Conservation (phyloP, 2,888 invertebrate genomes). For the Trachelus tabidus region DNA sequence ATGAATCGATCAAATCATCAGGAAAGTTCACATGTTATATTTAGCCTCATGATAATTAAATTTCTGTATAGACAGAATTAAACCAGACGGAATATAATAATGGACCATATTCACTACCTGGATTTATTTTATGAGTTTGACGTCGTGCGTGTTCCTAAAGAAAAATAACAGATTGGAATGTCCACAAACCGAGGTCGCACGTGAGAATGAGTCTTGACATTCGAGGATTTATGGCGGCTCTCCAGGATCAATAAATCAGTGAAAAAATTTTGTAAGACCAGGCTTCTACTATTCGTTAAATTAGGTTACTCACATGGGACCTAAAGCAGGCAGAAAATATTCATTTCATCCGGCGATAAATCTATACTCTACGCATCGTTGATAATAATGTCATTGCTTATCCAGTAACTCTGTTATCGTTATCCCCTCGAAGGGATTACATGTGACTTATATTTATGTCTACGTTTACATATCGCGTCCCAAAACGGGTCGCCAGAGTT, state of each 20-base stretch:
- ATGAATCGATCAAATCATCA: not conserved
- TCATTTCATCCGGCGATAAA: not conserved
- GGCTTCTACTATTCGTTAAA: not conserved
- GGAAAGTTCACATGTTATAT: not conserved
- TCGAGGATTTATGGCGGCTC: not conserved
- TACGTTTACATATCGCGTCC: not conserved
- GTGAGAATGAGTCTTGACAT: not conserved
- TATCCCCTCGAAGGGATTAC: not conserved
- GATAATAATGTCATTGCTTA: not conserved
- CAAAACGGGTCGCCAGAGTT: not conserved
- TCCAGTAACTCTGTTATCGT: not conserved
- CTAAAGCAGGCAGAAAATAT: not conserved
- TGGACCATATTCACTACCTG: not conserved
- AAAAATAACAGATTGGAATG: not conserved
- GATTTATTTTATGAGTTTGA: not conserved
- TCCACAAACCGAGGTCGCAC: not conserved
- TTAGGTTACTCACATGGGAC: not conserved
- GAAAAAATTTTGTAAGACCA: not conserved
- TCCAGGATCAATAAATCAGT: not conserved
- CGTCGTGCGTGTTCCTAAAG: not conserved
- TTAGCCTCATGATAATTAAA: not conserved
- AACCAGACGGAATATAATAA: not conserved
- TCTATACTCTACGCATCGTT: not conserved
- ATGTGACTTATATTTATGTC: not conserved
- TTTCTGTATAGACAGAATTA: not conserved